phyloP scores from a whole-genome alignment of 1,140 invertebrate genomes.

The Drosophila kohkoa region DNA sequence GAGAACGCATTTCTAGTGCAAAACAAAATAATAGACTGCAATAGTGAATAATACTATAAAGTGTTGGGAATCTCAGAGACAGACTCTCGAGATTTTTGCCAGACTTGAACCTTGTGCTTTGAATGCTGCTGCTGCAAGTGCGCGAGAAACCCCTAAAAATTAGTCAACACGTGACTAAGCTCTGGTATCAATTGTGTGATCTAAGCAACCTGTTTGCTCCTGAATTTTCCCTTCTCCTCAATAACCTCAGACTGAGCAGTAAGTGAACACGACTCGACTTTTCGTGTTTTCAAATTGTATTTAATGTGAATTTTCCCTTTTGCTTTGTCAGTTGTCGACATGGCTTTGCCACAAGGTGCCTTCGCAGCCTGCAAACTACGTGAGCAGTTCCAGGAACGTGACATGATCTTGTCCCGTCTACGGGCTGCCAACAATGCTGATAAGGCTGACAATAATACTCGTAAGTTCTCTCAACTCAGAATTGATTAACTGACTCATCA shows the following conservation, averaged over 20 bases:
- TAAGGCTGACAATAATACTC: conserved; percentile 69
- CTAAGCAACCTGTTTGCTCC: conserved; percentile 37
- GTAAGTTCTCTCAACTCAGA: conserved; percentile 48
- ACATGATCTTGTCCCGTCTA: conserved; percentile 77
- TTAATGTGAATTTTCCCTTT: not conserved
- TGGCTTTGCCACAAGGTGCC: conserved; percentile 87
- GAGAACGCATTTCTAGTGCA: not conserved
- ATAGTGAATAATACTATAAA: not conserved
- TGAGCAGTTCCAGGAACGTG: conserved; percentile 84
- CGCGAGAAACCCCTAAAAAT: conserved; percentile 47
- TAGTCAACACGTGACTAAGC: conserved; percentile 48
- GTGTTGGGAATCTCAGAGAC: not conserved
- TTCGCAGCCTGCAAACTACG: conserved; percentile 87
- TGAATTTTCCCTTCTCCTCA: conserved; percentile 33
- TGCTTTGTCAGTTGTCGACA: conserved; percentile 41
- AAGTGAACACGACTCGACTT: conserved; percentile 19
- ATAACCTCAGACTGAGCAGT: conserved; percentile 48
- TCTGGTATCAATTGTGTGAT: conserved; percentile 41
- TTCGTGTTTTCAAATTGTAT: not conserved
- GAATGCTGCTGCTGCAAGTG: conserved; percentile 64
- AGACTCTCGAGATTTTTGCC: conserved; percentile 8
- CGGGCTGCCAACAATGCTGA: conserved; percentile 66
- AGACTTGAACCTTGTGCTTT: conserved; percentile 29
- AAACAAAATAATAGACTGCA: not conserved
- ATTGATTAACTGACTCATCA: conserved; percentile 25